Evolutionary conservation across 2,113 vertebrate genomes (phyloP).

Genomic region (Sapayoa aenigma): DNA sequence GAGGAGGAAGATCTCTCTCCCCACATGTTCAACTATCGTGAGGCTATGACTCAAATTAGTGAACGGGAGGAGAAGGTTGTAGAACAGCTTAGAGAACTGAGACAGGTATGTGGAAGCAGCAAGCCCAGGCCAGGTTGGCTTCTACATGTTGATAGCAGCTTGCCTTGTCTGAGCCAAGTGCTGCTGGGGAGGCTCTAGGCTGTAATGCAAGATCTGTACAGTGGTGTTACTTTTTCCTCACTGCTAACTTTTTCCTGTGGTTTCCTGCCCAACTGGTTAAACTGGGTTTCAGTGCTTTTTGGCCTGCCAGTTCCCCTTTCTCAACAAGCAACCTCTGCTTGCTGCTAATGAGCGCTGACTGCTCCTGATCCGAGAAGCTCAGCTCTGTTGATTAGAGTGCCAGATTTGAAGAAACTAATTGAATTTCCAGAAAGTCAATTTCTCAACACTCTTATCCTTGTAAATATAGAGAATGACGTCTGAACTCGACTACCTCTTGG

Average conservation of each 20-base stretch:
- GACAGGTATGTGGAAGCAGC: conserved; percentile 61
- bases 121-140: background rate
- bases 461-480: conserved; percentile 54
- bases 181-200: background rate
- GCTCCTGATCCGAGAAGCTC: background rate
- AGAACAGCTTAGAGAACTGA: conserved; percentile 74
- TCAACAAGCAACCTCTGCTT: background rate
- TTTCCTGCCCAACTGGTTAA: background rate
- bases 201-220: background rate
- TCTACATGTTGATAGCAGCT: background rate
- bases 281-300: background rate
- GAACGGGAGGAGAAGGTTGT: conserved; percentile 74
- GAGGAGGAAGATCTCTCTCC: conserved; percentile 74
- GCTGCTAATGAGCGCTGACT: background rate
- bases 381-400: background rate
- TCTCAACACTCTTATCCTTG: background rate
- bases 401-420: background rate
- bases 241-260: background rate
- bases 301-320: background rate
- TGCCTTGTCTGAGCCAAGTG: background rate
- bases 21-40: conserved; percentile 71
- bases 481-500: conserved; percentile 67
- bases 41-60: conserved; percentile 71
- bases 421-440: background rate
- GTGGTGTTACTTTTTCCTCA: background rate